Evolutionary conservation across 1,140 invertebrate species (phyloP).

Genomic region (Drosophila pandora): DNA sequence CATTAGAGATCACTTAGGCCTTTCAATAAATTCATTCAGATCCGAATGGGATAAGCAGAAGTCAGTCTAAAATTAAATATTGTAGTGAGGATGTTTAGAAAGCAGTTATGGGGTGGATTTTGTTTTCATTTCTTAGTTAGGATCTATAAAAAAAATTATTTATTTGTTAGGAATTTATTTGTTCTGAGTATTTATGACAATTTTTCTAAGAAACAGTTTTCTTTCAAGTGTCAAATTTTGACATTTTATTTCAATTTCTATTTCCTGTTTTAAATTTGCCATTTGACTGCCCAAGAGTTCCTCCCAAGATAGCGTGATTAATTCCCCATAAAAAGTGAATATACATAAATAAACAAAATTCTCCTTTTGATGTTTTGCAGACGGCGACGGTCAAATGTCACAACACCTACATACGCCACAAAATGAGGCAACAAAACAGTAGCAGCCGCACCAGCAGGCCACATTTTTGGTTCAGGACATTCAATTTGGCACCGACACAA

Average conservation of each 20-base stretch:
- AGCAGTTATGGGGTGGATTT: neutral
- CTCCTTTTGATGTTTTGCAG: conserved; percentile 48
- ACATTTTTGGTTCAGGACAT: conserved; percentile 24
- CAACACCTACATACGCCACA: conserved; percentile 52
- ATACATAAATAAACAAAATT: conserved; percentile 20
- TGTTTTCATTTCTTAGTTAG: neutral
- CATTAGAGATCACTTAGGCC: conserved; percentile 34
- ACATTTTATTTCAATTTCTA: conserved; percentile 5
- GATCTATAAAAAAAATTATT: neutral
- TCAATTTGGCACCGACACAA: conserved; percentile 43
- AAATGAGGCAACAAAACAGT: conserved; percentile 1
- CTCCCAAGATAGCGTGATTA: conserved; percentile 33
- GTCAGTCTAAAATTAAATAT: neutral
- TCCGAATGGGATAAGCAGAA: conserved; percentile 9
- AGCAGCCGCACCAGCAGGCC: conserved; percentile 20
- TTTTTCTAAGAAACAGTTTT: neutral
- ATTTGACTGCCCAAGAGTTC: conserved; percentile 27
- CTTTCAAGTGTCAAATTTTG: neutral
- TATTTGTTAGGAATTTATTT: neutral
- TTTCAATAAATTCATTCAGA: conserved; percentile 11
- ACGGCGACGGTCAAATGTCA: conserved; percentile 65
- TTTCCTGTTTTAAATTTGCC: conserved; percentile 18
- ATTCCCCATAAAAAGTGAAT: conserved; percentile 23
- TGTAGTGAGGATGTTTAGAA: neutral
- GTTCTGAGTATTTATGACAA: neutral